Evolutionary conservation across 2,888 invertebrate species (phyloP).

Genomic region (Acanthoscelides obtectus): DNA sequence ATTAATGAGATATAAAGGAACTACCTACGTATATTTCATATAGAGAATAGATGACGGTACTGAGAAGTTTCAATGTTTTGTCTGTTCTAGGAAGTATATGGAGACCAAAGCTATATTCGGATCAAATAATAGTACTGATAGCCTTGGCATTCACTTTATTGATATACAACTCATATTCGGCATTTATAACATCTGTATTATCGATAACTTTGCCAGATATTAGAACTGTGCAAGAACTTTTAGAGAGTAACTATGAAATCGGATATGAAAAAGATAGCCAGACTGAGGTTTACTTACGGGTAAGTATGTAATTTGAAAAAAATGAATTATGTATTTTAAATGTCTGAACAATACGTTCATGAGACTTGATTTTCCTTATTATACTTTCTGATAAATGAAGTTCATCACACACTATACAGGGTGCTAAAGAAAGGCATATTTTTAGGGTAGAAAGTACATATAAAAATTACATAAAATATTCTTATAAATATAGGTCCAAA

Average conservation of each 20-base stretch:
- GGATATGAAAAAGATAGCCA: slow-evolving; percentile 57
- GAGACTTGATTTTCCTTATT: not conserved
- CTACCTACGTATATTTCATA: no score
- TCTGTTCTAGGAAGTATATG: slow-evolving; percentile 53
- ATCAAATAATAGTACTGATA: slow-evolving; percentile 55
- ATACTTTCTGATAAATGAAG: not conserved
- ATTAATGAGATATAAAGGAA: no score
- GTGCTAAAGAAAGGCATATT: no score
- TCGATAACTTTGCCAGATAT: slow-evolving; percentile 56
- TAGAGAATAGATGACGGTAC: no score
- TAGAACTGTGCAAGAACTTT: slow-evolving; percentile 55
- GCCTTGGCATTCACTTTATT: slow-evolving; percentile 58
- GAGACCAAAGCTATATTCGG: slow-evolving; percentile 54
- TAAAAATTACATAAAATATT: no score
- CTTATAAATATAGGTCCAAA: no score
- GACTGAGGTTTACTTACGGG: slow-evolving; percentile 61
- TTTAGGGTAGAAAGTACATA: no score
- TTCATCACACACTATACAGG: no score
- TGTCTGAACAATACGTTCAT: not conserved
- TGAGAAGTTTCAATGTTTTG: not conserved
- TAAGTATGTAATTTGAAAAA: no score
- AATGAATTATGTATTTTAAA: not conserved
- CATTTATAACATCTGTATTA: slow-evolving; percentile 62
- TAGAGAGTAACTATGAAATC: slow-evolving; percentile 56
- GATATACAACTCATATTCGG: slow-evolving; percentile 62